Evolutionary conservation across 1,140 invertebrate genomes (phyloP), one percentile per base, ranked within the genome.

Genomic region (Popillia japonica): DNA sequence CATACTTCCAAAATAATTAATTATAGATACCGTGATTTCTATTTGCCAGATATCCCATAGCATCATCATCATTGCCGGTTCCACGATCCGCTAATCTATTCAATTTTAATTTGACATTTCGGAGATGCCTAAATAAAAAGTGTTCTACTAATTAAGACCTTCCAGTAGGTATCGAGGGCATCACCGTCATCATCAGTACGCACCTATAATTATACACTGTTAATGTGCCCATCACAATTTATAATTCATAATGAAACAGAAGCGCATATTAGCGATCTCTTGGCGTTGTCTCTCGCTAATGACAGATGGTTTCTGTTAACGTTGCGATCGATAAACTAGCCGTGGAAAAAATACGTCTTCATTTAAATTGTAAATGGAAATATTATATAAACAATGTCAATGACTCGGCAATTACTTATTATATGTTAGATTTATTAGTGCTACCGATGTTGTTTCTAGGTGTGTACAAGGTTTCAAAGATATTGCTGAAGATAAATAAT

Each of bases 351-450:
- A 20, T 68, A 34, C 61, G 61, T 68, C 20, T 22, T 23, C 17
- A 68, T 68, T 68, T 68, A 68, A 68, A 68, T 68, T 68, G 61
- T 68, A 68, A 68, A 68, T 68, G 61, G 20, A 68, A 68, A 34
- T 48, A 17, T 48, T 11, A 34, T 34, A 34, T 68, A 68, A 68
- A 68, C 27, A 68, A 68, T 68, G 61, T 68, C 61, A 68, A 68
- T 68, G 61, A 68, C 61, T 68, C 20, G 61, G 61, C 61, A 34
- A 34, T 34, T 68, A 34, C 22, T 68, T 68, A 14, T 22, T 9
- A 22, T 23, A 20, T 0, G 22, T 6, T 22, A 6, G 27, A 14
- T 2, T 68, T 23, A 68, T 68, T 68, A 68, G 22, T 55, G 27
- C 27, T 34, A 34, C 27, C 6, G 44, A 48, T 48, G 10, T 48